Evolutionary conservation across 2,888 invertebrate species (phyloP).

Genomic region (Eretmocerus hayati): DNA sequence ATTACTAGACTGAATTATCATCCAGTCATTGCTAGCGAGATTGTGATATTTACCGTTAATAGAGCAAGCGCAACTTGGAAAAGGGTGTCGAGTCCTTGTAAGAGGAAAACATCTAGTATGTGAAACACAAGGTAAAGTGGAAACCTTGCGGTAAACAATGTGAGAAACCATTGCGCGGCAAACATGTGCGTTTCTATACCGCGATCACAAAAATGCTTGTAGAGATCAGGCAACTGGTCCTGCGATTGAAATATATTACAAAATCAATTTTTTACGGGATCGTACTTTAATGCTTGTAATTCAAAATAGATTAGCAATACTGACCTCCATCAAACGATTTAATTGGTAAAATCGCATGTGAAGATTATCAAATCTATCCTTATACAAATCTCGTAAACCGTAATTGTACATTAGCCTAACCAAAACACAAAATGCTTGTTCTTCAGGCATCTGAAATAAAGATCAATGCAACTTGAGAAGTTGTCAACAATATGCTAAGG

Average conservation of each 20-base stretch:
- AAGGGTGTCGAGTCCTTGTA: constrained; percentile 89
- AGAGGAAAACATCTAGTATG: constrained; percentile 91
- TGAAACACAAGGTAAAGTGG: constrained; percentile 95
- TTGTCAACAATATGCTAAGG: background rate
- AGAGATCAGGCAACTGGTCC: constrained; percentile 76
- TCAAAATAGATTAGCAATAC: constrained; percentile 8
- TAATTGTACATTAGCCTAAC: constrained; percentile 97
- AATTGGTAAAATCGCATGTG: constrained; percentile 93
- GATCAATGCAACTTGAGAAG: constrained; percentile 4
- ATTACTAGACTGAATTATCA: background rate
- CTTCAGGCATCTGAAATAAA: constrained; percentile 89
- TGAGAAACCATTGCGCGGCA: constrained; percentile 99
- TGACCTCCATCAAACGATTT: constrained; percentile 82
- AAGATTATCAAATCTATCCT: constrained; percentile 92
- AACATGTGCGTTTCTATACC: constrained; percentile 96
- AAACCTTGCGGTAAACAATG: constrained; percentile 98
- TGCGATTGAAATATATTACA: constrained; percentile 33
- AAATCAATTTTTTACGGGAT: no score
- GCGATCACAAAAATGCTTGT: constrained; percentile 75
- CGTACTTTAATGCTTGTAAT: background rate
- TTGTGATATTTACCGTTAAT: constrained; percentile 67
- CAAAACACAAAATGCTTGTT: constrained; percentile 95
- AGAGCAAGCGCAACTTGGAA: constrained; percentile 95
- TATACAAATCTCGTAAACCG: constrained; percentile 87
- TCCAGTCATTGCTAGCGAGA: no score